A percentile compares a stretch with the other conserved stretches of the same genome.
Evolutionary conservation across 2,797 vertebrate genomes (phyloP).

Genomic region (Danio aesculapii): DNA sequence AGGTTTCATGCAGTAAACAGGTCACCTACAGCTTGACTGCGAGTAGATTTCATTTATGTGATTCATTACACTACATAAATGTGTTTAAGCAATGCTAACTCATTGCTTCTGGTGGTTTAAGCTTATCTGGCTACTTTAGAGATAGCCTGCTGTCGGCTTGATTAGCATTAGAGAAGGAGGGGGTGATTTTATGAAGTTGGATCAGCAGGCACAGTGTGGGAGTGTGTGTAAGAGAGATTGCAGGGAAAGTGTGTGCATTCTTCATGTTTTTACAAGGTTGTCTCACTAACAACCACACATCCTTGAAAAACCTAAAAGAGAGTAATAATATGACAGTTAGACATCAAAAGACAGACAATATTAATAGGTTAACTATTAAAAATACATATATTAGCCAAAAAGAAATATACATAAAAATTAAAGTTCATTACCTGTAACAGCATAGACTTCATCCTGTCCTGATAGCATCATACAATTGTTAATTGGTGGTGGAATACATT

Average conservation of each 20-base stretch:
- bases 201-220: slow-evolving; percentile 36
- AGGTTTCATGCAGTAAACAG: slow-evolving; percentile 22
- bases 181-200: slow-evolving; percentile 38
- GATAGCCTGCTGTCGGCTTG: slow-evolving; percentile 46
- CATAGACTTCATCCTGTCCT: not conserved
- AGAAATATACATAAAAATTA: not conserved
- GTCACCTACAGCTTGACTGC: slow-evolving; percentile 18
- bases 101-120: slow-evolving; percentile 13
- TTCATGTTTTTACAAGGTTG: slow-evolving; percentile 28
- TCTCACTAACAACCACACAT: not conserved
- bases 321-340: not conserved
- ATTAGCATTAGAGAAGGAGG: slow-evolving; percentile 50
- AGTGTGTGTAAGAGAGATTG: slow-evolving; percentile 44
- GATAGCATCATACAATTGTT: slow-evolving; percentile 9
- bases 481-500: not conserved
- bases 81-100: not conserved
- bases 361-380: not conserved
- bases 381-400: not conserved
- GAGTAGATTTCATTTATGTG: slow-evolving; percentile 9
- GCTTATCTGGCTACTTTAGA: slow-evolving; percentile 36
- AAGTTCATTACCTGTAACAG: not conserved
- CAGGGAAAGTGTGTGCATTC: slow-evolving; percentile 37
- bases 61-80: slow-evolving; percentile 9
- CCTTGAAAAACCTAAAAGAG: not conserved
- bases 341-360: not conserved